These are phyloP conservation scores for Lepidochrysops patricia DNA, from an alignment of 2,888 invertebrate species.

Conservation along the genomic window DNA sequence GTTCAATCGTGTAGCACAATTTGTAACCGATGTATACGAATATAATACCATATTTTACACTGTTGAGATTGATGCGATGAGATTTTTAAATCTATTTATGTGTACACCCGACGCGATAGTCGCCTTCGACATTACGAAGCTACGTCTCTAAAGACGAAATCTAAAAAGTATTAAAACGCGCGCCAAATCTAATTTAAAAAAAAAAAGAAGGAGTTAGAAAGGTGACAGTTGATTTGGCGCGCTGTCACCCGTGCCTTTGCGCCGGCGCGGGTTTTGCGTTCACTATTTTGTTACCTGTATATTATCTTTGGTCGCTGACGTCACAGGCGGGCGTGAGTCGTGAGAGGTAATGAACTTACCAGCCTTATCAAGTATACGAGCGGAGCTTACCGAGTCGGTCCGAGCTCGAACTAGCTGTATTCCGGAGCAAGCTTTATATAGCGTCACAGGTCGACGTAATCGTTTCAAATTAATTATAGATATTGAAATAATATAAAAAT, in stretches of 20 bases:
- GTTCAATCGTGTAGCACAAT: slow-evolving; percentile 71
- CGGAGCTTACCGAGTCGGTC: slow-evolving; percentile 57
- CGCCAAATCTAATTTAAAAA: neutral
- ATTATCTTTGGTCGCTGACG: slow-evolving; percentile 18
- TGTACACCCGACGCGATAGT: slow-evolving; percentile 60
- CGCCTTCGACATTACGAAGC: slow-evolving; percentile 43
- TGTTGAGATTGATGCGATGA: slow-evolving; percentile 67
- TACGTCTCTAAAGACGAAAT: neutral
- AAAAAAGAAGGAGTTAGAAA: neutral
- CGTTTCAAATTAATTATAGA: slow-evolving; percentile 25
- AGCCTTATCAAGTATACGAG: slow-evolving; percentile 84
- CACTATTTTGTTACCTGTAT: slow-evolving; percentile 25
- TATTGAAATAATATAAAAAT: slow-evolving; percentile 13
- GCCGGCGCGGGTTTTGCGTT: slow-evolving; percentile 20
- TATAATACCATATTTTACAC: slow-evolving; percentile 67
- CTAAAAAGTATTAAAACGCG: slow-evolving; percentile 11
- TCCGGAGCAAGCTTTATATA: slow-evolving; percentile 68
- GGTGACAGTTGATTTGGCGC: slow-evolving; percentile 24
- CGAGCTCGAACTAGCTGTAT: slow-evolving; percentile 50
- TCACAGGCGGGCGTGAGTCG: slow-evolving; percentile 6
- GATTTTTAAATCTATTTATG: slow-evolving; percentile 69
- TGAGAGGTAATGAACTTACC: slow-evolving; percentile 59
- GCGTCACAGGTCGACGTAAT: slow-evolving; percentile 43
- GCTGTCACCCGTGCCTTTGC: slow-evolving; percentile 17
- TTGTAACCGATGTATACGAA: slow-evolving; percentile 74